Evolutionary conservation across 2,113 vertebrate species (phyloP), one percentile per base, ranked within the genome.

Genomic region (Odobenus rosmarus): DNA sequence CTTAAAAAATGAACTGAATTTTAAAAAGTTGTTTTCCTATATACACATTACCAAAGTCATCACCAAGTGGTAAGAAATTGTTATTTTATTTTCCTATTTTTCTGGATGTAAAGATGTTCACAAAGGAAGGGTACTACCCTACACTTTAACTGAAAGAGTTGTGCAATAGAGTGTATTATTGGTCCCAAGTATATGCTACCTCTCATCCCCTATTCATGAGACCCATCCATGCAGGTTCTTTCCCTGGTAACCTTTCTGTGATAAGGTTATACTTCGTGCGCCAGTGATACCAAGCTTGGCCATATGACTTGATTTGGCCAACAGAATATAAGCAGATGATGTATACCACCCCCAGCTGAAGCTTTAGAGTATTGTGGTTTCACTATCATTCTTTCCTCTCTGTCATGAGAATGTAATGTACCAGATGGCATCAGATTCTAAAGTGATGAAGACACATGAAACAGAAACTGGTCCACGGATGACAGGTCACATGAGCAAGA

Each of bases 31-130:
- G 15, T 72, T 96, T 80, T 51, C 19, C 24, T 64, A 42, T 13
- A 39, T 7, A 36, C 24, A 31, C 7, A 11, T 7, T 62, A 76
- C 15, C 36, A 93, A 93, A 77, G 24, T 69, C 18, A 49, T 23
- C 51, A 84, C 16, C 53, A 94, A 55, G 9, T 82, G 71, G 33
- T 55, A 79, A 71, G n/a, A 83, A 90, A 88, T 62, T 59, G 18
- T 84, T 57, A 2, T 64, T 31, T 90, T 49, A 42, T 77, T 72
- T 33, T 4, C 53, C 14, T 10, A 33, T 59, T 62, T 76, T 82
- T 61, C 36, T 94, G 69, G 84, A 39, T 94, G 8, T 18, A 51
- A 87, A 94, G n/a, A 55, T 18, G 39, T 0, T 5, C 1, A 39
- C 21, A n/a, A 86, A 81, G 53, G 5, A 77, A 28, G 21, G 64